Evolutionary conservation across 2,113 vertebrate genomes (phyloP), one percentile per base, ranked within the genome.

Genomic region (Bucco capensis): DNA sequence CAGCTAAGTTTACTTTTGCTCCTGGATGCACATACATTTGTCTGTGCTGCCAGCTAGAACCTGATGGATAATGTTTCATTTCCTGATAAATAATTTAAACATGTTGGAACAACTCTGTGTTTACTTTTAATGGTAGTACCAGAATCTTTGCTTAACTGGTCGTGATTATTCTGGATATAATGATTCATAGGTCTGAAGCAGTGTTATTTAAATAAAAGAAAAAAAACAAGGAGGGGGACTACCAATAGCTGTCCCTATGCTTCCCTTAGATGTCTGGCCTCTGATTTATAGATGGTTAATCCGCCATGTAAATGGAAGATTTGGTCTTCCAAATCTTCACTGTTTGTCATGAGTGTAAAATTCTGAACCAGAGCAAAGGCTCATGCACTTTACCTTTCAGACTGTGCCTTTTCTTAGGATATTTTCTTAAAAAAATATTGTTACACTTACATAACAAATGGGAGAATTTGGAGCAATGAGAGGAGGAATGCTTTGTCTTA

Each of bases 21-120:
- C 9, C 86, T 92, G 89, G 73, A 50, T 94, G 30, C 54, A 92
- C 53, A 57, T 88, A 92, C 53, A 57, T 88, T 87, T 82, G 31
- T 73, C 76, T 86, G 83, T 95, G 89, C 93, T 95, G 94, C 96
- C 96, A 97, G 95, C 95, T 97, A 96, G 92, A 96, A 91, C 94
- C 90, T 91, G 82, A 85, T 71, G 75, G 95, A 95, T 96, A 97
- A 66, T 96, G 91, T 97, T 96, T 97, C 95, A 96, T 75, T 90
- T 81, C 71, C 78, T 95, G 71, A 91, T 96, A 94, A 94, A 86
- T 81, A 95, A 84, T 90, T 82, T 86, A 85, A 86, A 67, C 92
- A 23, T 77, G 89, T 80, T 95, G 76, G 86, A 79, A 64, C 94
- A 94, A 71, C 82, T 83, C 49, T 42, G 44, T 73, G 61, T 74